These are phyloP conservation scores for Octodonta nipae DNA, from an alignment of 2,888 invertebrate species.

Conservation along the genomic window DNA sequence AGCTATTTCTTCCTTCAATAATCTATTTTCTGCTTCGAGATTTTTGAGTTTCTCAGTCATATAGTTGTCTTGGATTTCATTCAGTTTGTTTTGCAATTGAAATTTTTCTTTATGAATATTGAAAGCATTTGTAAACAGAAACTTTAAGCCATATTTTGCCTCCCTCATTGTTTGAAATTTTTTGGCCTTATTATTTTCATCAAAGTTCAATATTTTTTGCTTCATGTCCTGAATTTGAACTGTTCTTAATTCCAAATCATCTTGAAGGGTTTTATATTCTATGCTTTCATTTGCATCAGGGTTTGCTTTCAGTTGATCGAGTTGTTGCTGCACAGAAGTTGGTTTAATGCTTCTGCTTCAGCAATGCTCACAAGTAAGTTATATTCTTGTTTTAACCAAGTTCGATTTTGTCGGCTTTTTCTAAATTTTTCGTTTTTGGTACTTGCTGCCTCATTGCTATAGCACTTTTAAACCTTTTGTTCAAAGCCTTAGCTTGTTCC, in stretches of 20 bases:
- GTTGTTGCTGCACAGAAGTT: no score
- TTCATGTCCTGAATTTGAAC: conserved; percentile 67
- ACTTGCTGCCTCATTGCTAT: conserved; percentile 48
- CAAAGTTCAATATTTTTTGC: conserved; percentile 67
- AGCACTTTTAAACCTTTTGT: conserved; percentile 60
- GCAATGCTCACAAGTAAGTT: conserved; percentile 62
- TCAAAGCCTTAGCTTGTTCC: no score
- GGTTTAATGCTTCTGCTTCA: conserved; percentile 63
- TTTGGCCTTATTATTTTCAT: conserved; percentile 65
- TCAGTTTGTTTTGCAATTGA: conserved; percentile 29
- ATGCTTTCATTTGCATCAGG: no score
- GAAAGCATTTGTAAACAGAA: no score
- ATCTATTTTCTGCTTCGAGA: no score
- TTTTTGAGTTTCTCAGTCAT: no score
- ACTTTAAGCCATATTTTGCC: no score
- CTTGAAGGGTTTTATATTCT: no score
- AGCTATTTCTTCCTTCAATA: no score
- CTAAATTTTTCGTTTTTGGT: conserved; percentile 34
- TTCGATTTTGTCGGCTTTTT: conserved; percentile 28
- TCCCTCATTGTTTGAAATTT: conserved; percentile 63
- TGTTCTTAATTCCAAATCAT: conserved; percentile 50
- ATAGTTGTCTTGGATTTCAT: conserved; percentile 42
- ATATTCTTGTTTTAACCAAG: conserved; percentile 59
- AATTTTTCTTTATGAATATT: conserved; percentile 39
- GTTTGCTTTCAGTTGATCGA: no score